Percentiles rank a stretch among this genome's conserved stretches.
phyloP scores from a whole-genome alignment of 2,888 invertebrate genomes.

The Drosophila recens region DNA sequence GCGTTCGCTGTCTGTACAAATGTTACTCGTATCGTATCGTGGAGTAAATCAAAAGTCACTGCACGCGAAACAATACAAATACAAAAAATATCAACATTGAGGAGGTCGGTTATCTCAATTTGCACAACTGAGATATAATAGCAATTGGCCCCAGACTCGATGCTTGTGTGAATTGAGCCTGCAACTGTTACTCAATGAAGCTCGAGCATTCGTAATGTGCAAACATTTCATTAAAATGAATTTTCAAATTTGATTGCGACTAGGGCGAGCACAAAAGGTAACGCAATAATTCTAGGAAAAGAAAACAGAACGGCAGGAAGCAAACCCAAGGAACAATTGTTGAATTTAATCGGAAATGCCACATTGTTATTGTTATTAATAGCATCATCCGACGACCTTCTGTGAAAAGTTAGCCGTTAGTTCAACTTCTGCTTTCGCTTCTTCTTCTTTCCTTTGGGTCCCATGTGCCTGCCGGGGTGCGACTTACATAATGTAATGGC shows the following conservation, averaged over 20 bases:
- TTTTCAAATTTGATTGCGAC: constrained; percentile 39
- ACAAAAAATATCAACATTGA: constrained; percentile 6
- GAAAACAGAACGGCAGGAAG: constrained; percentile 11
- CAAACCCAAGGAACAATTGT: not conserved
- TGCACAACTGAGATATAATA: constrained; percentile 40
- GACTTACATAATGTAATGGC: not conserved
- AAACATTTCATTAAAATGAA: constrained; percentile 49
- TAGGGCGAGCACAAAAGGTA: constrained; percentile 7
- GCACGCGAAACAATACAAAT: constrained; percentile 38
- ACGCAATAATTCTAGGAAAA: constrained; percentile 18
- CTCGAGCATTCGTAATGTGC: constrained; percentile 20
- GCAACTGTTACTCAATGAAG: constrained; percentile 18
- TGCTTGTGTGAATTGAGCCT: not conserved
- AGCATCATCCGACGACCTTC: not conserved
- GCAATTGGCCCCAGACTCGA: not conserved
- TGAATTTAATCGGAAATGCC: constrained; percentile 1
- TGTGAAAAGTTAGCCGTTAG: constrained; percentile 2
- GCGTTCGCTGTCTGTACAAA: constrained; percentile 5
- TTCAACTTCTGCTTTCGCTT: not conserved
- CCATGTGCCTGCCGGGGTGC: not conserved
- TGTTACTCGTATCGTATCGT: constrained; percentile 18
- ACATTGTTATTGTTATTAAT: constrained; percentile 10
- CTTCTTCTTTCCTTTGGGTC: not conserved
- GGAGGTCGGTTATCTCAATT: constrained; percentile 29
- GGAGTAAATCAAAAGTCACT: constrained; percentile 24